Conservation (phyloP, 2,888 invertebrate genomes). For the Pteria penguin region DNA sequence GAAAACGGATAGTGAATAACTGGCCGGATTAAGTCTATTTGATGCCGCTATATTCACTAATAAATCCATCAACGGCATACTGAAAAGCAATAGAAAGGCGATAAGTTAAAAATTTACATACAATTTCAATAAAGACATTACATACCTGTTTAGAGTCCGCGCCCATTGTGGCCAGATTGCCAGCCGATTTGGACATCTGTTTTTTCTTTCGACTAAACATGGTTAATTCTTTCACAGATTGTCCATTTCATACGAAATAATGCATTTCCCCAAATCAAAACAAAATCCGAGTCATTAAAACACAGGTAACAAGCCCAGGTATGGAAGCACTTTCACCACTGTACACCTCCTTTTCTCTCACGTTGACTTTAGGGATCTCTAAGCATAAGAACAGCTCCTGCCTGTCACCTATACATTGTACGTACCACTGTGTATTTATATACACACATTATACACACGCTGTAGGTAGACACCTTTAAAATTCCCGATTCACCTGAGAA, state of each 20-base stretch:
- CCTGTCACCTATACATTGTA: not conserved
- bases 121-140: not conserved
- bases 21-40: constrained; percentile 85
- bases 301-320: too few relatives aligned
- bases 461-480: not conserved
- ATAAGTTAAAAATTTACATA: constrained; percentile 1
- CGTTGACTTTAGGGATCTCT: too few relatives aligned
- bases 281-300: too few relatives aligned
- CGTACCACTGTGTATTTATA: not conserved
- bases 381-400: too few relatives aligned
- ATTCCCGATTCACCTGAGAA: not conserved
- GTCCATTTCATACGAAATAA: constrained; percentile 2
- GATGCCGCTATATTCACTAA: constrained; percentile 87
- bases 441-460: not conserved
- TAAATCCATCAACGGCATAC: constrained; percentile 90
- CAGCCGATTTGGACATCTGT: constrained; percentile 29
- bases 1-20: constrained; percentile 84
- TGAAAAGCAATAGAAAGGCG: constrained; percentile 78
- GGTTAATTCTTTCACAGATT: not conserved
- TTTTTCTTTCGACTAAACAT: constrained; percentile 58
- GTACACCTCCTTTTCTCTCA: too few relatives aligned
- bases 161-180: not conserved
- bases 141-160: constrained; percentile 14
- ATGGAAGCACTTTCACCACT: too few relatives aligned
- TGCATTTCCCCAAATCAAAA: not conserved